Evolutionary conservation across 2,113 vertebrate genomes (phyloP), one percentile per base, ranked within the genome.

Genomic region (Gobius niger): DNA sequence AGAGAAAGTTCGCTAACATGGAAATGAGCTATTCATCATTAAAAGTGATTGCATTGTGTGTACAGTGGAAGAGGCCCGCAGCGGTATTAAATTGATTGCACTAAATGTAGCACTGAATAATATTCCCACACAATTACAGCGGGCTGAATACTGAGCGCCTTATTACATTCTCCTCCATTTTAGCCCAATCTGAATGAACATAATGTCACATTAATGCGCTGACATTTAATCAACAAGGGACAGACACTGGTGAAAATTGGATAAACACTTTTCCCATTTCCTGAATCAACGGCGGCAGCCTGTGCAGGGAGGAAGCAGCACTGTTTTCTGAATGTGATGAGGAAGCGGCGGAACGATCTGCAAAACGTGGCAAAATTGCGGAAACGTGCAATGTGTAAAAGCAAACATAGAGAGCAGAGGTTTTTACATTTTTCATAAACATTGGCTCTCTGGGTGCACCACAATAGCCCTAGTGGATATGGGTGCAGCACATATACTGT

Each of bases 211-310:
- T 91, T 89, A 92, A 81, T 84, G 51, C 73, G 76, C 81, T 90
- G 88, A 90, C 90, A 91, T 93, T 92, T 90, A 90, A 91, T 92
- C 89, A 91, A 72, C 79, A 73, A 72, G 77, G 81, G 83, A 89
- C 77, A 87, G 64, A 78, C 69, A 50, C 67, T 70, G 63, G 75
- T 87, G 71, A 73, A 80, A 89, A 89, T 83, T 82, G 78, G 74
- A 88, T 87, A 86, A 87, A 83, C 63, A 82, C 73, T 78, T 91
- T 76, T 61, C 13, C 53, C n/a, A 63, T 81, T 60, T 9, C 49
- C 13, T 18, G 54, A 67, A 59, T 12, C 34, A 41, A 12, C 7
- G 40, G 34, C 34, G 9, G 56, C 34, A n/a, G 10, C 24, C 51
- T 5, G 16, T 18, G 18, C n/a, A 54, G n/a, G 51, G 18, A 54